phyloP scores from a whole-genome alignment of 2,797 vertebrate genomes.

The Varecia variegata region DNA sequence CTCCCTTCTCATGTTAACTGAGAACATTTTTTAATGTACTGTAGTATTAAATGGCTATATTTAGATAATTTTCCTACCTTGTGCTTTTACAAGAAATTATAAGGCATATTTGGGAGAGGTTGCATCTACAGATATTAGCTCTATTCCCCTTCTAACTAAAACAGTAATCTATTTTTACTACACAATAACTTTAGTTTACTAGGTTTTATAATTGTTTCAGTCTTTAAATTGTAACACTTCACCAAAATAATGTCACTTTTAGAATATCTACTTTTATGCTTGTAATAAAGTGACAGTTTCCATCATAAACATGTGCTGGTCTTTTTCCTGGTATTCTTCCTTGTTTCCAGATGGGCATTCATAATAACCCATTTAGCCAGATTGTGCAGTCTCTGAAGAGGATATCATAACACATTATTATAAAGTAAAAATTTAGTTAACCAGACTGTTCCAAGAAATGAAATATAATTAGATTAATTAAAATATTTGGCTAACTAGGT shows the following conservation, averaged over 20 bases:
- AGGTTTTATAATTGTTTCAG: slow-evolving; percentile 15
- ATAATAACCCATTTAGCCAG: neutral
- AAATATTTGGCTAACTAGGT: slow-evolving; percentile 6
- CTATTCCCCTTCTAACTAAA: neutral
- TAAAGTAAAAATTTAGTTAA: slow-evolving; percentile 34
- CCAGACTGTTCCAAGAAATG: neutral
- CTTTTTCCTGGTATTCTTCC: neutral
- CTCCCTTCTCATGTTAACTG: neutral
- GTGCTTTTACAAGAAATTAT: slow-evolving; percentile 23
- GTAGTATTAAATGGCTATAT: neutral
- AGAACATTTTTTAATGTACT: neutral
- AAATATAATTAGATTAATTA: slow-evolving; percentile 23
- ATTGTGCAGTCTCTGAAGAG: neutral
- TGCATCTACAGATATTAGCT: neutral
- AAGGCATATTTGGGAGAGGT: slow-evolving; percentile 24
- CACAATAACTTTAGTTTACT: neutral
- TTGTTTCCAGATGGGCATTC: neutral
- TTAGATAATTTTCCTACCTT: slow-evolving; percentile 4
- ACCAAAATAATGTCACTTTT: slow-evolving; percentile 8
- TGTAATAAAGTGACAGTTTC: slow-evolving; percentile 17
- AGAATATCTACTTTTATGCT: slow-evolving; percentile 21
- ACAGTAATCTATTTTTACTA: neutral
- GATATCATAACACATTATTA: neutral
- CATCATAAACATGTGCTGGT: neutral
- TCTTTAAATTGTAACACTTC: slow-evolving; percentile 22